Conservation (phyloP, 2,113 vertebrate species). For the Blennius ocellaris region DNA sequence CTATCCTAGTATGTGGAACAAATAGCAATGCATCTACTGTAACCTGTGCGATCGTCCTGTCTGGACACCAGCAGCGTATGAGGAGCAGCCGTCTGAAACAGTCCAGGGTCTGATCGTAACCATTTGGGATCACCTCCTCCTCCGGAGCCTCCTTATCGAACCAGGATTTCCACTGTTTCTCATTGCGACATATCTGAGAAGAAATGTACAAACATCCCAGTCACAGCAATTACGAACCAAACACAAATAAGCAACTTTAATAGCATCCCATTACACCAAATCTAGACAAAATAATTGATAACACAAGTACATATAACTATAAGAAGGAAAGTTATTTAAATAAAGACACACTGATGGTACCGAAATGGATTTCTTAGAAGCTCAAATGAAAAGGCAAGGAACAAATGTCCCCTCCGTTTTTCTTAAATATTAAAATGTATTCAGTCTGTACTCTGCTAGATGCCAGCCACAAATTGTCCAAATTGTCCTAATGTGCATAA, state of each 20-base stretch:
- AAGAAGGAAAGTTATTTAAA: background rate
- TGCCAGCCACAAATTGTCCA: slow-evolving; percentile 22
- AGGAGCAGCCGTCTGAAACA: slow-evolving; percentile 92
- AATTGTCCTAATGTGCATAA: slow-evolving; percentile 19
- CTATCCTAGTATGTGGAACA: too few relatives aligned
- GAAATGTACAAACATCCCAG: slow-evolving; percentile 20
- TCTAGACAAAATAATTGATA: background rate
- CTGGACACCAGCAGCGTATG: slow-evolving; percentile 96
- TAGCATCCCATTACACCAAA: slow-evolving; percentile 2
- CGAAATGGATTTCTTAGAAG: background rate
- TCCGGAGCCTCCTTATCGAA: slow-evolving; percentile 96
- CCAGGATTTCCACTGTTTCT: slow-evolving; percentile 96
- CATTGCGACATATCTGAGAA: slow-evolving; percentile 88
- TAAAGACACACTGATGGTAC: background rate
- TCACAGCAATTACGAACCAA: slow-evolving; percentile 9
- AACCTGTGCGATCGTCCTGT: slow-evolving; percentile 94
- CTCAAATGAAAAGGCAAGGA: background rate
- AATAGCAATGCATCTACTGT: too few relatives aligned
- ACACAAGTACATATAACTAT: background rate
- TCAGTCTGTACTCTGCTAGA: slow-evolving; percentile 1
- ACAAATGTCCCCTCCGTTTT: background rate
- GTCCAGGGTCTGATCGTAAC: slow-evolving; percentile 91
- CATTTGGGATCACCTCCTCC: slow-evolving; percentile 89
- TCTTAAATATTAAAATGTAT: slow-evolving; percentile 29
- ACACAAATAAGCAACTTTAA: background rate